Evolutionary conservation across 92 coral and sea anemone species (phyloP).

Genomic region (Epizoanthus scotinus): DNA sequence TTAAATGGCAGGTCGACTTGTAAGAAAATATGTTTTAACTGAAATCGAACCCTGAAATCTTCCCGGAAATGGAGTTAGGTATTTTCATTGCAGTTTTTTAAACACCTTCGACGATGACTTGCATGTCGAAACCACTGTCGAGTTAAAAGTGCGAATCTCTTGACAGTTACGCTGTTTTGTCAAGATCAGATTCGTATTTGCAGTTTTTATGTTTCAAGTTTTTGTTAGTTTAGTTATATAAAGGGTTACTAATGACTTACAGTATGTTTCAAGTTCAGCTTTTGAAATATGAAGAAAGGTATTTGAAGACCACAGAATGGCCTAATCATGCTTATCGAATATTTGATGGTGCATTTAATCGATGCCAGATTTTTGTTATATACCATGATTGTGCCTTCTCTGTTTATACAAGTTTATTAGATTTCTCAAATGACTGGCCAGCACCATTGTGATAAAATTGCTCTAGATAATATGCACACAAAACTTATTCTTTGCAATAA

Average conservation of each 20-base stretch:
- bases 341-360: neutral
- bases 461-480: too few species aligned
- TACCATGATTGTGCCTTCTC: too few species aligned
- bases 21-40: neutral
- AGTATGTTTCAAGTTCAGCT: neutral
- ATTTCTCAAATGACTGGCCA: too few species aligned
- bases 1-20: neutral
- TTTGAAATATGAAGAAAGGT: conserved; percentile 1
- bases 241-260: neutral
- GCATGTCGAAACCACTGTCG: too few species aligned
- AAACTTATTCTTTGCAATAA: too few species aligned
- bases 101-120: too few species aligned
- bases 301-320: neutral
- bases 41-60: too few species aligned
- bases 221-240: conserved; percentile 3
- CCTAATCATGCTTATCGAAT: neutral
- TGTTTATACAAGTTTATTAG: too few species aligned
- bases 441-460: too few species aligned
- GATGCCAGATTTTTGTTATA: neutral
- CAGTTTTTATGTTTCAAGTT: neutral
- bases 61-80: neutral
- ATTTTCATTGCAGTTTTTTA: neutral
- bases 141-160: too few species aligned
- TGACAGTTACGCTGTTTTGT: too few species aligned
- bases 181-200: too few species aligned